Percentiles rank a stretch among this genome's conserved stretches.
phyloP scores from a whole-genome alignment of 2,797 vertebrate genomes.

The Borostomias antarcticus region DNA sequence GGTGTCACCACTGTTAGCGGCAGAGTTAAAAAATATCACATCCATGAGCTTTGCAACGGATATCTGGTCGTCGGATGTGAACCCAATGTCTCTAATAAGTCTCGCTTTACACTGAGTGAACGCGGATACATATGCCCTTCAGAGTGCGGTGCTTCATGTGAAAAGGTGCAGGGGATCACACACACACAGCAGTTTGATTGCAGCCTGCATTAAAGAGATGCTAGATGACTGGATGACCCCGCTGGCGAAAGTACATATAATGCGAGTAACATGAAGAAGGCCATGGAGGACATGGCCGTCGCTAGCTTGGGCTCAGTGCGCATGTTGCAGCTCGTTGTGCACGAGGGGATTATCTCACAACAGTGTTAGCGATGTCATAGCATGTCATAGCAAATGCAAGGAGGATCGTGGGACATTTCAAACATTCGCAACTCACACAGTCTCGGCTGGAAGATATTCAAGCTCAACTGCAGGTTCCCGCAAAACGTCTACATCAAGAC shows the following conservation, averaged over 20 bases:
- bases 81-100: constrained; percentile 12
- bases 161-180: constrained; percentile 11
- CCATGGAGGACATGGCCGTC: constrained; percentile 2
- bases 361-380: constrained; percentile 13
- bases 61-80: constrained; percentile 14
- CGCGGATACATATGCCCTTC: neutral
- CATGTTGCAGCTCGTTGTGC: constrained; percentile 19
- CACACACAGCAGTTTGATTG: neutral
- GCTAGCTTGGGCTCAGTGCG: constrained; percentile 13
- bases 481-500: neutral
- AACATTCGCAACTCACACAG: constrained; percentile 18
- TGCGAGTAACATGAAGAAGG: constrained; percentile 24
- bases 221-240: constrained; percentile 17
- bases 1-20: neutral
- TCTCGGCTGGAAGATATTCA: constrained; percentile 23
- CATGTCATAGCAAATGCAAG: constrained; percentile 14
- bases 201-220: constrained; percentile 10
- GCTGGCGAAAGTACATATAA: constrained; percentile 28
- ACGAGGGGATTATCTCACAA: constrained; percentile 12
- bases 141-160: constrained; percentile 7
- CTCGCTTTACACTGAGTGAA: constrained; percentile 6
- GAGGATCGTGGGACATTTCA: constrained; percentile 19
- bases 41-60: constrained; percentile 11
- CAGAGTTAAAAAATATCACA: constrained; percentile 6
- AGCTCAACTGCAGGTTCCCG: constrained; percentile 7